These are phyloP conservation scores for Proctacanthus coquilletti DNA, from an alignment of 1,140 invertebrate species.

Conservation along the genomic window DNA sequence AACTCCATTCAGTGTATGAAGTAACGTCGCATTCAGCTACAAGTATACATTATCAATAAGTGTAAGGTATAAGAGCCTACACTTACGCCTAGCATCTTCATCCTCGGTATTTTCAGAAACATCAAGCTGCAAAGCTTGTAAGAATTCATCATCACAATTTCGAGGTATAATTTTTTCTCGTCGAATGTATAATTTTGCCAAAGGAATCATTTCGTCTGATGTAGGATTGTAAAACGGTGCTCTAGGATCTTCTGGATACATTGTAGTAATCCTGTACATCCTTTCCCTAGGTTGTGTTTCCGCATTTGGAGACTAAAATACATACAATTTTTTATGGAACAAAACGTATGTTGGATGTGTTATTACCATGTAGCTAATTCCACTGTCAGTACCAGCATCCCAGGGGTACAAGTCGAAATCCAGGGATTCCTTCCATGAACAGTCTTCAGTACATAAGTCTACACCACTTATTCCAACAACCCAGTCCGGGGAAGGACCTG, in stretches of 20 bases:
- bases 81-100: constrained; percentile 52
- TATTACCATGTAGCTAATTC: constrained; percentile 75
- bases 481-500: constrained; percentile 85
- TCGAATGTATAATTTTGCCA: constrained; percentile 59
- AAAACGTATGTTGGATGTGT: too few species aligned
- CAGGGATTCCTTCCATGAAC: constrained; percentile 68
- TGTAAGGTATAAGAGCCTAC: too few species aligned
- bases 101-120: constrained; percentile 58
- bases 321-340: constrained; percentile 1
- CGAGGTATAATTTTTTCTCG: constrained; percentile 55
- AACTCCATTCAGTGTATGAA: constrained; percentile 57
- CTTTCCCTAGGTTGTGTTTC: constrained; percentile 75
- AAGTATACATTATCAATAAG: constrained; percentile 9
- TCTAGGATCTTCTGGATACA: constrained; percentile 69
- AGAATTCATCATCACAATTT: constrained; percentile 49
- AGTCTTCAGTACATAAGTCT: constrained; percentile 77
- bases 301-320: constrained; percentile 61
- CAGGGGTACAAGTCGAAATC: constrained; percentile 80
- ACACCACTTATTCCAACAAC: constrained; percentile 77
- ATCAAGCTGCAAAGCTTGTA: constrained; percentile 41
- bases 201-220: constrained; percentile 56
- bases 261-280: constrained; percentile 76
- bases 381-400: constrained; percentile 89
- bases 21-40: constrained; percentile 62
- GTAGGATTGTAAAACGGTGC: constrained; percentile 81